These are phyloP conservation scores for Scomberomorus guttatus DNA, from an alignment of 2,797 vertebrate species.

Conservation along the genomic window DNA sequence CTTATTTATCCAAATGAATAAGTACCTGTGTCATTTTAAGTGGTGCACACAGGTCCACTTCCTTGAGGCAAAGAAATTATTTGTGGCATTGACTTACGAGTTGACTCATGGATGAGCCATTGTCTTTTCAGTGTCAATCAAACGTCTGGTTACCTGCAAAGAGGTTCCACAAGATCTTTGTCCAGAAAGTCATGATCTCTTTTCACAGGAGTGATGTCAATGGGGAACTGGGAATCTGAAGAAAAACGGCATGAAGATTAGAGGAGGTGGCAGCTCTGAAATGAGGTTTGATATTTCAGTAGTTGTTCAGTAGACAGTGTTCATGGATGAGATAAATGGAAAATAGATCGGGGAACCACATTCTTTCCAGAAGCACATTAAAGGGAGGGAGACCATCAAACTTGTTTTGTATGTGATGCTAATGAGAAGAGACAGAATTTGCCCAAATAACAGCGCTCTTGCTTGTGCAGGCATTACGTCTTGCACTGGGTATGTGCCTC, in stretches of 20 bases:
- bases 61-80: slow-evolving; percentile 6
- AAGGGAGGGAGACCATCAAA: slow-evolving; percentile 59
- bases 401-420: slow-evolving; percentile 71
- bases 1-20: not conserved
- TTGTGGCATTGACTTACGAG: not conserved
- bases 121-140: not conserved
- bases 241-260: not conserved
- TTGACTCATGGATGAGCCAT: slow-evolving; percentile 32
- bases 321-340: slow-evolving; percentile 13
- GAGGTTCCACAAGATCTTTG: slow-evolving; percentile 98
- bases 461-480: slow-evolving; percentile 79
- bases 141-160: slow-evolving; percentile 91
- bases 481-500: slow-evolving; percentile 68
- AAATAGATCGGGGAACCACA: slow-evolving; percentile 52
- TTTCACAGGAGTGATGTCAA: slow-evolving; percentile 96
- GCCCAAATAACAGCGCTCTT: slow-evolving; percentile 67
- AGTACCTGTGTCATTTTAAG: no score
- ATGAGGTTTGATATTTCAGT: slow-evolving; percentile 20
- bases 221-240: slow-evolving; percentile 96
- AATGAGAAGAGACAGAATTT: slow-evolving; percentile 77
- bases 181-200: slow-evolving; percentile 99
- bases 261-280: slow-evolving; percentile 14
- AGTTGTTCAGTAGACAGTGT: slow-evolving; percentile 8
- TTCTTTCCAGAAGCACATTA: slow-evolving; percentile 69
- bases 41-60: not conserved